phyloP scores from a whole-genome alignment of 2,797 vertebrate species.

The Acestrorhynchus altus region DNA sequence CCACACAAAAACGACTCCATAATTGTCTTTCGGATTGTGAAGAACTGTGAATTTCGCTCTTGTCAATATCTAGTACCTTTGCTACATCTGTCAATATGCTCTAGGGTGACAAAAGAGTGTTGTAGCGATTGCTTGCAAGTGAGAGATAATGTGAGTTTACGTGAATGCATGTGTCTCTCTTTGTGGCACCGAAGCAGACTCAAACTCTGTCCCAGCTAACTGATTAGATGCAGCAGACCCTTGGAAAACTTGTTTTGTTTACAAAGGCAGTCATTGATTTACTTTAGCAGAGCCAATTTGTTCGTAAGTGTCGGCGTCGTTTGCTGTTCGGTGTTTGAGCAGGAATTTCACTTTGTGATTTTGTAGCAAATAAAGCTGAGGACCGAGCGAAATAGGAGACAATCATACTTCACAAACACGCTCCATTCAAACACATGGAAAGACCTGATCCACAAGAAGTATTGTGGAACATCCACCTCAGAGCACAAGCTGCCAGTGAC shows the following conservation, averaged over 20 bases:
- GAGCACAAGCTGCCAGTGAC: conserved; percentile 6
- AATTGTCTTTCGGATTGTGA: not conserved
- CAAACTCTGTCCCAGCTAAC: conserved; percentile 39
- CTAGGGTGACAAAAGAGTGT: conserved; percentile 8
- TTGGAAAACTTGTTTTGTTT: conserved; percentile 53
- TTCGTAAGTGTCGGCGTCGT: conserved; percentile 53
- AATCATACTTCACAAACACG: conserved; percentile 37
- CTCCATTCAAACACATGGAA: conserved; percentile 6
- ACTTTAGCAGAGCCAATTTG: conserved; percentile 49
- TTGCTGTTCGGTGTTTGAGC: conserved; percentile 37
- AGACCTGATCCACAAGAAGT: conserved; percentile 4
- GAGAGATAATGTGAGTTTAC: not conserved
- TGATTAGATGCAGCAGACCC: conserved; percentile 55
- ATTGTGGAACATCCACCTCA: conserved; percentile 4
- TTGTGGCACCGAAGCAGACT: conserved; percentile 28
- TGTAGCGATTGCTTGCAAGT: not conserved
- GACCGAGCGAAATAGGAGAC: conserved; percentile 26
- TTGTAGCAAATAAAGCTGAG: conserved; percentile 39
- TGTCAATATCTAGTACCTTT: not conserved
- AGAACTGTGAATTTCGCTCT: not conserved
- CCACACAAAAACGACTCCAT: not conserved
- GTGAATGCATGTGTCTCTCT: not conserved
- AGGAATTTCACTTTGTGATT: conserved; percentile 44
- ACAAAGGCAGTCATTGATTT: conserved; percentile 55
- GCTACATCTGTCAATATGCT: not conserved